A percentile compares a stretch with the other conserved stretches of the same genome.
Conservation (phyloP, 2,113 vertebrate genomes). For the Loxodonta africana region DNA sequence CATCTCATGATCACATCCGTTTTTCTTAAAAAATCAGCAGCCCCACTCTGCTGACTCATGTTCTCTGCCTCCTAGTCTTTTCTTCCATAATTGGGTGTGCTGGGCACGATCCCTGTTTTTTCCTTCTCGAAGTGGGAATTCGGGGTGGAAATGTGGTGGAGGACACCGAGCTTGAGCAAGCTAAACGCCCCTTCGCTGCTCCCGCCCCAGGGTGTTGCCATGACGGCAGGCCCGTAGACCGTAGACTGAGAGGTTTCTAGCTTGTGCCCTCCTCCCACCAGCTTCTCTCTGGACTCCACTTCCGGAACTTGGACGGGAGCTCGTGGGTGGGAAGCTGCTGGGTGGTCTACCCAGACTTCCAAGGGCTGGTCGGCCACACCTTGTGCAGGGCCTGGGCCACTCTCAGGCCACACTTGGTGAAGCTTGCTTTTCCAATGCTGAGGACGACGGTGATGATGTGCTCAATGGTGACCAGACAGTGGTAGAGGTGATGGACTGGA, state of each 20-base stretch:
- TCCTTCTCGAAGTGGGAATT: neutral
- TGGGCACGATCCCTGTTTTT: neutral
- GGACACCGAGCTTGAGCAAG: neutral
- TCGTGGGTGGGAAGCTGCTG: slow-evolving; percentile 77
- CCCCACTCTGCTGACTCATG: slow-evolving; percentile 46
- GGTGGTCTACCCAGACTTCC: slow-evolving; percentile 79
- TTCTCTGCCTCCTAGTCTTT: neutral
- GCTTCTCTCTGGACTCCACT: slow-evolving; percentile 53
- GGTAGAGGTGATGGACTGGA: neutral
- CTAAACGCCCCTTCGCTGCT: neutral
- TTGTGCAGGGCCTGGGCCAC: slow-evolving; percentile 45
- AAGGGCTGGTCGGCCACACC: slow-evolving; percentile 63
- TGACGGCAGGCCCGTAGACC: neutral
- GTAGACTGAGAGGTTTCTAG: neutral
- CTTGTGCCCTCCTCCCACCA: neutral
- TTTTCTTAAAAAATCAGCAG: slow-evolving; percentile 61
- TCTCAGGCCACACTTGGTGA: slow-evolving; percentile 47
- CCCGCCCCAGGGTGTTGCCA: slow-evolving; percentile 45
- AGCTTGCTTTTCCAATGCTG: slow-evolving; percentile 21
- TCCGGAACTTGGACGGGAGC: slow-evolving; percentile 56
- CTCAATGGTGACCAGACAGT: neutral
- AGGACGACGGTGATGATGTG: neutral
- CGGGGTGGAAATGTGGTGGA: slow-evolving; percentile 20
- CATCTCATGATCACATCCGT: slow-evolving; percentile 5
- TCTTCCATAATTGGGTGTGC: slow-evolving; percentile 49